Conservation (phyloP, 2,113 vertebrate genomes). For the Cepphus grylle region DNA sequence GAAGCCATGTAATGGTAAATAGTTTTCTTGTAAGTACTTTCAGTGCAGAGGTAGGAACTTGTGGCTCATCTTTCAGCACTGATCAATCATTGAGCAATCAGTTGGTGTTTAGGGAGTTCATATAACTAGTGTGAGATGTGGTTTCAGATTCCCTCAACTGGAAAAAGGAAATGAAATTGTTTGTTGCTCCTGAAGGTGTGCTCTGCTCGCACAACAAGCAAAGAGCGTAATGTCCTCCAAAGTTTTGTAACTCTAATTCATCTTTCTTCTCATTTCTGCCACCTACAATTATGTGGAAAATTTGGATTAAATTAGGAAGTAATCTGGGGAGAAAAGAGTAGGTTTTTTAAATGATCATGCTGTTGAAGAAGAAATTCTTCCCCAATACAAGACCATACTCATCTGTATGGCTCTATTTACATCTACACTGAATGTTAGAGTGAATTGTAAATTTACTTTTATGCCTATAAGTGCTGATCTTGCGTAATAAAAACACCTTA, state of each 20-base stretch:
- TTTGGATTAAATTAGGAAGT: not conserved
- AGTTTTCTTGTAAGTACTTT: not conserved
- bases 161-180: not conserved
- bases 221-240: not conserved
- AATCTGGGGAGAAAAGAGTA: not conserved
- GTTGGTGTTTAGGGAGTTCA: not conserved
- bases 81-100: not conserved
- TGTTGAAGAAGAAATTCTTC: not conserved
- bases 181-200: not conserved
- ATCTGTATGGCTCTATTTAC: not conserved
- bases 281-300: not conserved
- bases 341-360: not conserved
- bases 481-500: not conserved
- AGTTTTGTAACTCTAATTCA: not conserved
- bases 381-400: not conserved
- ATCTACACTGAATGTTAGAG: not conserved
- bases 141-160: not conserved
- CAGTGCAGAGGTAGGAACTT: not conserved
- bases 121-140: not conserved
- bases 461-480: not conserved
- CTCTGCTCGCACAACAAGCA: not conserved
- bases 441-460: not conserved
- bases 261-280: not conserved
- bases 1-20: not conserved
- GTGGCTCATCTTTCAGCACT: not conserved